Base-by-base conservation (phyloP, 2,113 vertebrate species). In the Phyllostomus hastatus region DNA sequence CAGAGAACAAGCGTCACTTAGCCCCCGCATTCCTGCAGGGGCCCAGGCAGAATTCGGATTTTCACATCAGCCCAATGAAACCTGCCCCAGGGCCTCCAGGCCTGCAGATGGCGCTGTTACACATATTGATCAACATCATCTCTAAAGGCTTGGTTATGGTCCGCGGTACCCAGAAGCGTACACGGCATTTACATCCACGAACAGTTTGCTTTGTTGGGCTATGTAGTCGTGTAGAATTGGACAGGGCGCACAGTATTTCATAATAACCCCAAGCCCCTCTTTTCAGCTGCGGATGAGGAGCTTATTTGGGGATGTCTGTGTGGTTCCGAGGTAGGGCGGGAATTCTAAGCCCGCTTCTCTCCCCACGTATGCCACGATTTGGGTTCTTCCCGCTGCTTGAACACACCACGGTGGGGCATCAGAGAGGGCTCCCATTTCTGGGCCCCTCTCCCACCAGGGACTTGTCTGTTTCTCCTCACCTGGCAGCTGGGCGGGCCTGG, bases 391-490 rank as follows among this genome's bases (percentile, higher is more conserved):
- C 19, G 41, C 24, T 59, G 20, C 64, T 75, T 79, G 48, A 59
- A 26, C 14, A 35, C 28, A 20, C 16, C 16, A 20, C 24, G 35
- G 28, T 15, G 8, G 48, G 22, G 24, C 26, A 15, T 35, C 28
- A 16, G n/a, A 52, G 59, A 61, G 1, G 46, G n/a, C n/a, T 41
- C 4, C 38, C 6, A 17, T 6, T 41, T 83, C 10, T 38, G 35
- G 38, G 38, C n/a, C 14, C 3, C 80, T 73, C 64, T 33, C 28
- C 35, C 17, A 9, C 31, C 79, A 20, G 38, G 20, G 17, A 5
- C 24, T 0, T 0, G 9, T n/a, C 26, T 17, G 2, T 48, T 10
- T n/a, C 11, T 35, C 31, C 17, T 64, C 24, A 12, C 33, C 19
- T 35, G 38, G 79, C 16, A 14, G 52, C 59, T 61, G n/a, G 33